Conservation (phyloP, 2,797 vertebrate species). For the Microctenopoma stevenorrisi region DNA sequence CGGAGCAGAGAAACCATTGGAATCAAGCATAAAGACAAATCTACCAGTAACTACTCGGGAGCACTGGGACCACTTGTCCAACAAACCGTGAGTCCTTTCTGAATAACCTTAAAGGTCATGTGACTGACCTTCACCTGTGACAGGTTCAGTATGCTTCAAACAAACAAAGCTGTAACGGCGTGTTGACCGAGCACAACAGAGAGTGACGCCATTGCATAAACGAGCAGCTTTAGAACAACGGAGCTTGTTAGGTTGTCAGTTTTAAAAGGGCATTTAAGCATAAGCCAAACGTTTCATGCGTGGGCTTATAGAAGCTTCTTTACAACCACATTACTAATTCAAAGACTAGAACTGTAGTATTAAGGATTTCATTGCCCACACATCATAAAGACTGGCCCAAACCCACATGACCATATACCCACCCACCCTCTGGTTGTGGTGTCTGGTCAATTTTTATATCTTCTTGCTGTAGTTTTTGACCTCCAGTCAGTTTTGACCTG, state of each 20-base stretch:
- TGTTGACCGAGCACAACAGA: neutral
- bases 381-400: no score
- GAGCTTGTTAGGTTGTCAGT: neutral
- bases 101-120: conserved; percentile 1
- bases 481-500: neutral
- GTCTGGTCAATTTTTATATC: no score
- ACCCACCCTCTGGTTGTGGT: no score
- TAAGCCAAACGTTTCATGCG: neutral
- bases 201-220: no score
- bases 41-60: neutral
- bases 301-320: no score
- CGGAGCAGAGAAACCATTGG: neutral
- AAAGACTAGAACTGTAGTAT: no score
- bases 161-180: neutral
- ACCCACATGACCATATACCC: no score
- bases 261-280: neutral
- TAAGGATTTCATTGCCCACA: no score
- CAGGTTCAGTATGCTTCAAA: conserved; percentile 44
- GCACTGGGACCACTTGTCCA: conserved; percentile 1
- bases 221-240: neutral
- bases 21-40: neutral
- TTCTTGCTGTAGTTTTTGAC: no score
- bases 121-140: conserved; percentile 16
- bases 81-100: conserved; percentile 6
- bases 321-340: no score